These are phyloP conservation scores for Bombus breviceps DNA, from an alignment of 1,140 invertebrate species.

Conservation along the genomic window DNA sequence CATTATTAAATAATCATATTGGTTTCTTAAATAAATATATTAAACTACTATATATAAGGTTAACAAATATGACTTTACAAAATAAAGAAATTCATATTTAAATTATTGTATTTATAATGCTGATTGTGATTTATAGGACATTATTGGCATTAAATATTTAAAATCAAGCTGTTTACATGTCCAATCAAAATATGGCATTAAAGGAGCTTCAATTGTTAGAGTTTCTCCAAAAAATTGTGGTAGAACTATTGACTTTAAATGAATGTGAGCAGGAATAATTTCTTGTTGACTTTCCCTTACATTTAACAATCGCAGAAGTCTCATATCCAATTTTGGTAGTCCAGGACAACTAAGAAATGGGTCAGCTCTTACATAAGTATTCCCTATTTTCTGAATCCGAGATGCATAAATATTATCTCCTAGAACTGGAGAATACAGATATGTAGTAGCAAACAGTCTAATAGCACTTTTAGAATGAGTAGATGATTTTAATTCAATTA, in stretches of 20 bases:
- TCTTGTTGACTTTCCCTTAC: constrained; percentile 51
- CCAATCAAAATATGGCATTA: constrained; percentile 77
- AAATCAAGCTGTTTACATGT: constrained; percentile 73
- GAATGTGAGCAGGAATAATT: constrained; percentile 80
- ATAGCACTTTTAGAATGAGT: constrained; percentile 73
- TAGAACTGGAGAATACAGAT: constrained; percentile 78
- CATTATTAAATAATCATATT: not conserved
- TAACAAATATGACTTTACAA: not conserved
- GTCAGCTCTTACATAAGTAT: constrained; percentile 73
- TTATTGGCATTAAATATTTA: constrained; percentile 36
- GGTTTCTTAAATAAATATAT: constrained; percentile 2
- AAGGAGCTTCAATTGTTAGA: constrained; percentile 74
- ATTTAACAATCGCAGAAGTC: constrained; percentile 62
- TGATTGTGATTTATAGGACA: not conserved
- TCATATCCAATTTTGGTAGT: constrained; percentile 63
- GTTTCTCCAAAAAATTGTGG: constrained; percentile 57
- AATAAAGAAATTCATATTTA: not conserved
- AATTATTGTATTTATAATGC: not conserved
- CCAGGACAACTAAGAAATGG: constrained; percentile 68
- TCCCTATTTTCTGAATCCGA: constrained; percentile 74
- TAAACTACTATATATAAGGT: not conserved
- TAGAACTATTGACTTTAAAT: constrained; percentile 72
- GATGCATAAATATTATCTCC: constrained; percentile 80
- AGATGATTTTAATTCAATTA: constrained; percentile 75
- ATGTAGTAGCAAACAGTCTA: constrained; percentile 77